phyloP scores from a whole-genome alignment of 2,888 invertebrate genomes.

The Amaurobius ferox region DNA sequence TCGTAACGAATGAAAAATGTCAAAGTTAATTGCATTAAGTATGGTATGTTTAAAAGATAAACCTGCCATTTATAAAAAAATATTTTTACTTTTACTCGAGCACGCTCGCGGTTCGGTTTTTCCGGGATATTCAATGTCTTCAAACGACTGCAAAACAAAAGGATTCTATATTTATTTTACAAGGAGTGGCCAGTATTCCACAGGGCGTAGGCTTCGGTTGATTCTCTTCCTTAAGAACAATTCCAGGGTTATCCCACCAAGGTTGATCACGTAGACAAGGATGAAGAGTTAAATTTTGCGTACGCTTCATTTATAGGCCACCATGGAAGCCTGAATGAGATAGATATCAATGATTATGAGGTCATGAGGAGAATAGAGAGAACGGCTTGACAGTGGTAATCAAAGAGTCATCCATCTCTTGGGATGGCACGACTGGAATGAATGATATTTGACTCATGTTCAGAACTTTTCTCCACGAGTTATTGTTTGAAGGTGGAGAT shows the following conservation, averaged over 20 bases:
- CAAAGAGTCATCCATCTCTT: neutral
- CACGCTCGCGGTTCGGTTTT: neutral
- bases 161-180: slow-evolving; percentile 31
- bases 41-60: too few relatives aligned
- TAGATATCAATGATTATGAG: neutral
- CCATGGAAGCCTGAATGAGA: neutral
- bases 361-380: neutral
- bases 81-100: neutral
- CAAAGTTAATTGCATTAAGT: too few relatives aligned
- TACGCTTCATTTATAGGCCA: neutral
- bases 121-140: slow-evolving; percentile 12
- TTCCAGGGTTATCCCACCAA: slow-evolving; percentile 46
- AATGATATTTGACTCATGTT: neutral
- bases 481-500: neutral
- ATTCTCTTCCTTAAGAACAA: neutral
- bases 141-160: slow-evolving; percentile 13
- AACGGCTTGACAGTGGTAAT: neutral
- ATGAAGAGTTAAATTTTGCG: neutral
- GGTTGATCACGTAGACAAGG: slow-evolving; percentile 27
- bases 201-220: slow-evolving; percentile 49
- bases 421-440: neutral
- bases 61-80: neutral
- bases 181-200: slow-evolving; percentile 20
- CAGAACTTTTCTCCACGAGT: neutral
- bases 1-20: too few relatives aligned